phyloP scores from a whole-genome alignment of 2,113 vertebrate genomes.

The Siniperca chuatsi region DNA sequence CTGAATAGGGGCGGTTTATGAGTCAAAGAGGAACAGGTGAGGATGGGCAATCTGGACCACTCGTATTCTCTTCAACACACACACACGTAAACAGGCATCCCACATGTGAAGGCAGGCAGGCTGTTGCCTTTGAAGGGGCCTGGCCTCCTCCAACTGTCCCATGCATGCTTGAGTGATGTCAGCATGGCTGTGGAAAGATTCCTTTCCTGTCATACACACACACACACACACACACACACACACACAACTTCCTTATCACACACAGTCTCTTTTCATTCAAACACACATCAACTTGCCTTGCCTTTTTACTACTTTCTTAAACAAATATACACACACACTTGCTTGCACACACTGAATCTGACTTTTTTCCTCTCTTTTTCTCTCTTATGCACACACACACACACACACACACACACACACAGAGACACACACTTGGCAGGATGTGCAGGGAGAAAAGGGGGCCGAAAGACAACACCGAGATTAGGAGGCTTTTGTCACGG shows the following conservation, averaged over 20 bases:
- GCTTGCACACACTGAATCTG: constrained; percentile 44
- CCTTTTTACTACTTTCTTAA: constrained; percentile 42
- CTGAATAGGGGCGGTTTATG: constrained; percentile 56
- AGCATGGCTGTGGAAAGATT: constrained; percentile 82
- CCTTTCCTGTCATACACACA: constrained; percentile 64
- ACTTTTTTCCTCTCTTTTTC: constrained; percentile 47
- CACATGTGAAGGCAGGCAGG: constrained; percentile 70
- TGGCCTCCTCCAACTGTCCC: constrained; percentile 67
- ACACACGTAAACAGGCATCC: constrained; percentile 61
- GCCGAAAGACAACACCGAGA: constrained; percentile 88
- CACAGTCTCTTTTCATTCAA: constrained; percentile 29
- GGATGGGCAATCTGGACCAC: constrained; percentile 46
- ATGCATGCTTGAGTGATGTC: constrained; percentile 80
- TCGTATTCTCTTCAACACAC: constrained; percentile 30
- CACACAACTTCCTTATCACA: constrained; percentile 44
- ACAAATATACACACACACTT: constrained; percentile 35
- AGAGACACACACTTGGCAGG: constrained; percentile 76
- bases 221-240: constrained; percentile 42
- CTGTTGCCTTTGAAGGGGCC: constrained; percentile 66
- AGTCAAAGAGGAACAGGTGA: constrained; percentile 73
- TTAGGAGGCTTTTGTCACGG: constrained; percentile 91
- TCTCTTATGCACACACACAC: constrained; percentile 42
- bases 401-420: constrained; percentile 35
- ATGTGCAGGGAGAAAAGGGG: constrained; percentile 81
- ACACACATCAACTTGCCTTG: constrained; percentile 9